Evolutionary conservation across 2,797 vertebrate genomes (phyloP), one percentile per base, ranked within the genome.

Genomic region (Danio tinwini): DNA sequence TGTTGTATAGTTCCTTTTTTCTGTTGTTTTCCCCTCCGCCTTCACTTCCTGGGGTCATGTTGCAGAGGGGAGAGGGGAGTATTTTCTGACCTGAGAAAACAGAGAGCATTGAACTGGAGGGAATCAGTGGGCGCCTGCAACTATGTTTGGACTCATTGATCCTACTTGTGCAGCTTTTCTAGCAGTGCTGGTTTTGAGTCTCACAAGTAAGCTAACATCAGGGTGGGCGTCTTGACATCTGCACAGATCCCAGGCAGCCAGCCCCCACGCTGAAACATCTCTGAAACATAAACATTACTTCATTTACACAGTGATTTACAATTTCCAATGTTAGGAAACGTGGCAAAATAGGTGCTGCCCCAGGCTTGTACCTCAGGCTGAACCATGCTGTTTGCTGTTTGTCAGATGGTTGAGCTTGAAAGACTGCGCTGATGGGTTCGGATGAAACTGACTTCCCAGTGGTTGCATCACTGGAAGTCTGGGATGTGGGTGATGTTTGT

Each of bases 21-120:
- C 8, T 39, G 65, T 75, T 74, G 68, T 71, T 65, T 74, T 64
- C 40, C 68, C 69, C 59, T 81, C 64, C 72, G 7, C 72, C 64
- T 39, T 76, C 59, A 69, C 63, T 82, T 86, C 82, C 82, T 84
- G 77, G 75, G 81, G 78, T 83, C 82, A 75, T 81, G 65, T 79
- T 75, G 62, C 56, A 58, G 76, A 76, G 78, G 61, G 76, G 61
- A 58, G 9, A 5, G 64, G 70, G 64, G 63, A 82, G 59, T 40
- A 59, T 76, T 78, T 83, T 71, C 71, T 82, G 71, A 82, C 78
- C 58, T 68, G 17, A 81, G 75, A 85, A 81, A 83, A 77, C 39
- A 50, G 37, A 37, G 19, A 67, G 50, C 65, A 76, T 63, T 81
- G 19, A 70, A 68, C 29, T 64, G 44, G n/a, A 74, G 42, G 47